These are phyloP conservation scores for Dendrocopos noguchii DNA, from an alignment of 2,113 vertebrate species.

Conservation along the genomic window DNA sequence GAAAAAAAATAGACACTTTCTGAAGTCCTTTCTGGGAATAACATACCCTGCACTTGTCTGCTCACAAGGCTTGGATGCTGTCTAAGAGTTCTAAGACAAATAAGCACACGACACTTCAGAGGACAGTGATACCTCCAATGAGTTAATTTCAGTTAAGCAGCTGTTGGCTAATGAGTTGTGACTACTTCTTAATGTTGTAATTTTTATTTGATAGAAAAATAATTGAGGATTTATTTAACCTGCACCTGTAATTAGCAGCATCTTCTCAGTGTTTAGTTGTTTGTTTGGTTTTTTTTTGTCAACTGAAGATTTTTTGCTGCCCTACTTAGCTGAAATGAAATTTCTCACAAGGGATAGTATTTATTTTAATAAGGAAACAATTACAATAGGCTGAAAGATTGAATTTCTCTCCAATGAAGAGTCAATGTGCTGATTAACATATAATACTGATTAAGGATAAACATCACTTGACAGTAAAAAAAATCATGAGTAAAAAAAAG, in stretches of 20 bases:
- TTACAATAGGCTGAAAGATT: not conserved
- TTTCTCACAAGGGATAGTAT: not conserved
- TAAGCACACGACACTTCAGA: not conserved
- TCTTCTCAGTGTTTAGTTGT: not conserved
- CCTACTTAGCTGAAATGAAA: not conserved
- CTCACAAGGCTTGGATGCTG: not conserved
- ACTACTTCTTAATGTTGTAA: not conserved
- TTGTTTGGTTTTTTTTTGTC: not conserved
- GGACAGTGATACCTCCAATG: not conserved
- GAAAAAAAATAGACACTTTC: not conserved
- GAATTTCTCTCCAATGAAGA: not conserved
- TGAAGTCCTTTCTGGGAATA: not conserved
- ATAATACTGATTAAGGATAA: not conserved
- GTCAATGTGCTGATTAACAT: not conserved
- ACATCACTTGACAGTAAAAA: not conserved
- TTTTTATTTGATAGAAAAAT: constrained; percentile 14
- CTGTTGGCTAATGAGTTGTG: not conserved
- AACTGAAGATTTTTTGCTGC: not conserved
- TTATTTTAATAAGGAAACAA: not conserved
- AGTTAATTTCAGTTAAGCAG: not conserved
- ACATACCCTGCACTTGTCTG: rapidly evolving
- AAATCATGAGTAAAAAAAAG: not conserved
- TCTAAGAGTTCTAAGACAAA: not conserved
- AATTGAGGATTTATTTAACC: not conserved
- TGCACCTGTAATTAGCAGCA: not conserved